phyloP scores from a whole-genome alignment of 2,888 invertebrate species.

The Bhutanitis thaidina region DNA sequence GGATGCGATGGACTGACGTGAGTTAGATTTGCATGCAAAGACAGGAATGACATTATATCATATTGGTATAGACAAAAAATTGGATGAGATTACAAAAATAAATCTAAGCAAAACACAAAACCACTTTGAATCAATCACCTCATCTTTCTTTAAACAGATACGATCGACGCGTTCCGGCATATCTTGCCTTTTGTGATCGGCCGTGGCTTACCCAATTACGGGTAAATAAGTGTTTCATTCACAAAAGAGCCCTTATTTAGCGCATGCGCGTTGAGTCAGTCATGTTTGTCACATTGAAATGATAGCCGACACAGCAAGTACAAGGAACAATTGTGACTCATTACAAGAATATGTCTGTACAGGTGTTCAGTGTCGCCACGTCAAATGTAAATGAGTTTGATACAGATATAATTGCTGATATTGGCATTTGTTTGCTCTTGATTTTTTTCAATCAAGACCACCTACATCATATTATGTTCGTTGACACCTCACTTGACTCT shows the following conservation, averaged over 20 bases:
- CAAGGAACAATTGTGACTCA: constrained; percentile 49
- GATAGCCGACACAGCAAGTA: constrained; percentile 44
- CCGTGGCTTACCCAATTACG: constrained; percentile 57
- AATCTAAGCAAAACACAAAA: too few species aligned
- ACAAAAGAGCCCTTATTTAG: constrained; percentile 69
- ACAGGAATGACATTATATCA: too few species aligned
- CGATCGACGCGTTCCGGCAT: constrained; percentile 55
- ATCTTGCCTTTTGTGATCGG: constrained; percentile 51
- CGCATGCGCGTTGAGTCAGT: constrained; percentile 51
- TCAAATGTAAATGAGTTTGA: constrained; percentile 50
- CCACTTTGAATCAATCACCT: not conserved
- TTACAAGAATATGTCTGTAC: constrained; percentile 53
- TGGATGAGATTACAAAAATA: too few species aligned
- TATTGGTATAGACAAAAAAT: too few species aligned
- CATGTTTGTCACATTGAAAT: constrained; percentile 47
- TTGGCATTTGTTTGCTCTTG: constrained; percentile 2
- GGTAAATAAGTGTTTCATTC: constrained; percentile 59
- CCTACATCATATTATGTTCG: not conserved
- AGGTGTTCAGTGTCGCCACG: constrained; percentile 50
- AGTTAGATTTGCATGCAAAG: too few species aligned
- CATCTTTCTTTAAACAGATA: not conserved
- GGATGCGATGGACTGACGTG: too few species aligned
- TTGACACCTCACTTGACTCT: not conserved
- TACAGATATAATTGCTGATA: constrained; percentile 31
- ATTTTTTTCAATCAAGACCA: constrained; percentile 1